phyloP scores from a whole-genome alignment of 2,113 vertebrate species.

The Cynopterus brachyotis region DNA sequence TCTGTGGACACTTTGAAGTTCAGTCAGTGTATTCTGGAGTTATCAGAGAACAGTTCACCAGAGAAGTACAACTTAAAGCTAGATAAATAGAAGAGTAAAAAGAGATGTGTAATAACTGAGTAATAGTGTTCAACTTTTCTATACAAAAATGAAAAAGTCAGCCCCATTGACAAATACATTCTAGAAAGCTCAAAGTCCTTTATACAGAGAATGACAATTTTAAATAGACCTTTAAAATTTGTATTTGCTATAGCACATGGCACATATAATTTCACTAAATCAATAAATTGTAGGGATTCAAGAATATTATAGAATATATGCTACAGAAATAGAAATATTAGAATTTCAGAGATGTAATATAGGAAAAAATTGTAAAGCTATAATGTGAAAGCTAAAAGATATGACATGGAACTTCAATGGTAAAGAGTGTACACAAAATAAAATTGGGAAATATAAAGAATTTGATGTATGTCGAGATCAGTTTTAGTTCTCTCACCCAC shows the following conservation, averaged over 20 bases:
- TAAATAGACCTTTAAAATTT: constrained; percentile 9
- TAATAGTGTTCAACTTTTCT: constrained; percentile 16
- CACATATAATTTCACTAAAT: background rate
- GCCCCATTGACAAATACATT: constrained; percentile 67
- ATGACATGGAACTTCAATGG: background rate
- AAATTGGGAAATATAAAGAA: constrained; percentile 4
- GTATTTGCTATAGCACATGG: background rate
- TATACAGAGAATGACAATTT: constrained; percentile 10
- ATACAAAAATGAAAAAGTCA: background rate
- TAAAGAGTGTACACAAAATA: constrained; percentile 31
- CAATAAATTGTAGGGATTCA: constrained; percentile 36
- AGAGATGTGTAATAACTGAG: background rate
- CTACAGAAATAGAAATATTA: constrained; percentile 77
- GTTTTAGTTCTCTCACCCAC: background rate
- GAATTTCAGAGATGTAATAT: constrained; percentile 78
- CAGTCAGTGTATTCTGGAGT: background rate
- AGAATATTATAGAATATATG: constrained; percentile 73
- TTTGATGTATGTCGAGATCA: background rate
- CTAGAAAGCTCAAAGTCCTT: constrained; percentile 60
- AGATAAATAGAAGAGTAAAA: background rate
- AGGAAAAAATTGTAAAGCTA: constrained; percentile 73
- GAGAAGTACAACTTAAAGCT: background rate
- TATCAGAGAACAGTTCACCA: constrained; percentile 1
- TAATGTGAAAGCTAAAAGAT: constrained; percentile 70
- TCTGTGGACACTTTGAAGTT: background rate